phyloP scores from a whole-genome alignment of 1,140 invertebrate genomes.

The Eubasilissa regina region DNA sequence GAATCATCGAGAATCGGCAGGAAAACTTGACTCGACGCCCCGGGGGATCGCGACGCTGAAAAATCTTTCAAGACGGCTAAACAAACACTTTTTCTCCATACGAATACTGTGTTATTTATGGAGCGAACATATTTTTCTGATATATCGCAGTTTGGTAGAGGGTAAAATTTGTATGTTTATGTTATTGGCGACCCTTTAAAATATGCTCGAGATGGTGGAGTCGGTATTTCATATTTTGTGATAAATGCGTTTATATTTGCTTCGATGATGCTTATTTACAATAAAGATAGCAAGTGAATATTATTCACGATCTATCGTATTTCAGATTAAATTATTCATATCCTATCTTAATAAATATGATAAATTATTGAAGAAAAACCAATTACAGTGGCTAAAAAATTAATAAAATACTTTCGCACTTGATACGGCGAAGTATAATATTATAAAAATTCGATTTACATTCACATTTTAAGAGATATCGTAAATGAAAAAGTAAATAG shows the following conservation, averaged over 20 bases:
- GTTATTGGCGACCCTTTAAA: slow-evolving; percentile 41
- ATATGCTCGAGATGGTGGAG: slow-evolving; percentile 14
- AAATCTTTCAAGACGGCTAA: slow-evolving; percentile 55
- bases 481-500: too few species aligned
- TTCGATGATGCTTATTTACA: slow-evolving; percentile 12
- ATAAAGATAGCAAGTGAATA: too few species aligned
- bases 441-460: too few species aligned
- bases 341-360: too few species aligned
- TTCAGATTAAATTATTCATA: too few species aligned
- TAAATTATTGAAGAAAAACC: too few species aligned
- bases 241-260: slow-evolving; percentile 14
- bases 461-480: too few species aligned
- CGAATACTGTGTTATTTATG: slow-evolving; percentile 46
- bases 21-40: slow-evolving; percentile 23
- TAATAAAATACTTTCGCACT: too few species aligned
- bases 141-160: slow-evolving; percentile 16
- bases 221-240: slow-evolving; percentile 6
- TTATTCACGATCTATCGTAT: too few species aligned
- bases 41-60: slow-evolving; percentile 33
- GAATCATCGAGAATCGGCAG: slow-evolving; percentile 41
- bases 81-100: slow-evolving; percentile 40
- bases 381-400: too few species aligned
- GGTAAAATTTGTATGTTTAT: slow-evolving; percentile 53
- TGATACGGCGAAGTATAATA: too few species aligned
- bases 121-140: slow-evolving; percentile 51